Conservation (phyloP, 64 coral and sea anemone species). For the Acropora tenuis region DNA sequence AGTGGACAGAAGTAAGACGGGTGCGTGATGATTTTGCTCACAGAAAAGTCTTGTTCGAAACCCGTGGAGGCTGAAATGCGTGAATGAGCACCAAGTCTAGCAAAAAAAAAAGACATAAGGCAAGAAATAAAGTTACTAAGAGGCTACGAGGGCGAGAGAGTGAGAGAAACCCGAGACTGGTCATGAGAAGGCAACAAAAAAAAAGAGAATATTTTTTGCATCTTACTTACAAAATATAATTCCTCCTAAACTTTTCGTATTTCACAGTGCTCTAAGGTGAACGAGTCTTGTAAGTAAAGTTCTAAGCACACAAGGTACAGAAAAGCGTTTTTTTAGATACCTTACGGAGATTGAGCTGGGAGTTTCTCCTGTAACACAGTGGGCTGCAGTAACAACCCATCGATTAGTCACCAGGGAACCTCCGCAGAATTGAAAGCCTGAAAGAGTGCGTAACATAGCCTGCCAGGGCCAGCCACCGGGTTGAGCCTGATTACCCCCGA, state of each 20-base stretch:
- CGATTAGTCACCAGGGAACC: slow-evolving; percentile 28
- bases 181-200: too few relatives aligned
- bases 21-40: slow-evolving; percentile 21
- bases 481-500: slow-evolving; percentile 48
- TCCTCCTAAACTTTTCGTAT: too few relatives aligned
- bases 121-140: too few relatives aligned
- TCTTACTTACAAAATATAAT: too few relatives aligned
- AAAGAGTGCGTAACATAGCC: slow-evolving; percentile 18
- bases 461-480: slow-evolving; percentile 69
- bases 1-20: neutral
- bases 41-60: slow-evolving; percentile 15
- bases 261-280: too few relatives aligned
- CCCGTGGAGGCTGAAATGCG: neutral
- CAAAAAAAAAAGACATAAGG: too few relatives aligned
- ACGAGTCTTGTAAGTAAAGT: too few relatives aligned
- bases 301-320: too few relatives aligned
- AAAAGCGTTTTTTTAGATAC: neutral
- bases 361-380: slow-evolving; percentile 36
- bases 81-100: slow-evolving; percentile 1
- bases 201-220: too few relatives aligned
- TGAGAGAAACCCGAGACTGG: too few relatives aligned
- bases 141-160: too few relatives aligned
- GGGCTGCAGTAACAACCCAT: slow-evolving; percentile 66
- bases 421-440: slow-evolving; percentile 49
- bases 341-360: slow-evolving; percentile 32